Percentiles rank a stretch among this genome's conserved stretches.
Conservation (phyloP, 2,113 vertebrate genomes). For the Stegostoma tigrinum region DNA sequence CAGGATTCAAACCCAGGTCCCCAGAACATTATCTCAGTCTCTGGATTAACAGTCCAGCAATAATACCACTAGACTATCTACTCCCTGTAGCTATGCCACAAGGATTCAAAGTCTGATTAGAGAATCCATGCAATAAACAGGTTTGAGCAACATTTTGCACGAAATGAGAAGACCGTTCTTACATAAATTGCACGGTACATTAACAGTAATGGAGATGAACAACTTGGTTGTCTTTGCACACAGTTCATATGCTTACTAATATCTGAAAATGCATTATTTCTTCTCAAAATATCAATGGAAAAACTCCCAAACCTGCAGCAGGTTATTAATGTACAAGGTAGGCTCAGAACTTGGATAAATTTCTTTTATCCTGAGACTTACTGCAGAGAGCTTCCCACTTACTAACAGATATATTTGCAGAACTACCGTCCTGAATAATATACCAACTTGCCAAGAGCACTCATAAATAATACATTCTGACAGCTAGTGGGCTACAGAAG, state of each 20-base stretch:
- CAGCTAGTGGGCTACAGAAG: not conserved
- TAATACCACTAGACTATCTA: too few species aligned
- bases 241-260: not conserved
- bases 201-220: not conserved
- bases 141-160: not conserved
- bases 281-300: not conserved
- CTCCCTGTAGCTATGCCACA: too few species aligned
- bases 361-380: not conserved
- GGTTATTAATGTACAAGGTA: not conserved
- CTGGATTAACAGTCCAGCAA: too few species aligned
- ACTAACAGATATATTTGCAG: not conserved
- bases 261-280: not conserved
- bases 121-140: not conserved
- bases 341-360: not conserved
- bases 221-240: not conserved
- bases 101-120: not conserved
- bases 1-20: too few species aligned
- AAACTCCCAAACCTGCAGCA: not conserved
- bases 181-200: not conserved
- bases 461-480: conserved; percentile 23
- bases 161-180: not conserved
- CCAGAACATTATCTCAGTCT: too few species aligned
- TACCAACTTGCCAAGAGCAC: conserved; percentile 34
- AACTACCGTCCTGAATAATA: conserved; percentile 19
- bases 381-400: not conserved